Conservation (phyloP, 2,797 vertebrate genomes). For the Iguana delicatissima region DNA sequence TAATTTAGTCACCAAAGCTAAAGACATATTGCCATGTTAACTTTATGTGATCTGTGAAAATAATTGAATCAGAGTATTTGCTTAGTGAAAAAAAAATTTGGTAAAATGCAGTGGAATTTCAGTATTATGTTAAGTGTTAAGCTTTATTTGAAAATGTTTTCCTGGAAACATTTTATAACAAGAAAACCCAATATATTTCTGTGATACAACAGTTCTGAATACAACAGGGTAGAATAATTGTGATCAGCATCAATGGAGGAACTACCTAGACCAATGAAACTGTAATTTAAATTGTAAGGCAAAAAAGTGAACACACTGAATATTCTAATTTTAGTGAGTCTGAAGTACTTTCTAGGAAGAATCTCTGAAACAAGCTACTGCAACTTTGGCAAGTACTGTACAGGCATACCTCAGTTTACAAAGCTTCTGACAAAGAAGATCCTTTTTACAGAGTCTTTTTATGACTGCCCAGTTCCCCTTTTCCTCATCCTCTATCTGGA, state of each 20-base stretch:
- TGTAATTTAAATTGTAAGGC: neutral
- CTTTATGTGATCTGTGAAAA: neutral
- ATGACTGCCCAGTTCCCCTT: no score
- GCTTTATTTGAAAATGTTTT: neutral
- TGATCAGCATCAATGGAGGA: neutral
- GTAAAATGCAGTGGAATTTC: neutral
- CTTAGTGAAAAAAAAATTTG: neutral
- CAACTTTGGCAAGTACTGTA: neutral
- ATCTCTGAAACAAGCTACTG: neutral
- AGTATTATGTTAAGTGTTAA: neutral
- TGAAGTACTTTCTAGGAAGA: neutral
- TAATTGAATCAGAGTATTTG: neutral
- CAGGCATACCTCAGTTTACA: no score
- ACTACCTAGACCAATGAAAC: neutral
- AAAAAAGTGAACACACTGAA: neutral
- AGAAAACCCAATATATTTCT: neutral
- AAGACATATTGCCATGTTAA: neutral
- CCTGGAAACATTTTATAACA: neutral
- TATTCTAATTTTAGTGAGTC: neutral
- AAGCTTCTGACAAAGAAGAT: no score
- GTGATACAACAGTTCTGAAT: neutral
- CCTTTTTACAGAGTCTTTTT: no score
- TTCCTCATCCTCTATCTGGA: no score
- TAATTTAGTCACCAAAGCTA: neutral
- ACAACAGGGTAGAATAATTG: neutral